A percentile compares a stretch with the other conserved stretches of the same genome.
phyloP scores from a whole-genome alignment of 2,797 vertebrate species.

The Chloroceryle inda region DNA sequence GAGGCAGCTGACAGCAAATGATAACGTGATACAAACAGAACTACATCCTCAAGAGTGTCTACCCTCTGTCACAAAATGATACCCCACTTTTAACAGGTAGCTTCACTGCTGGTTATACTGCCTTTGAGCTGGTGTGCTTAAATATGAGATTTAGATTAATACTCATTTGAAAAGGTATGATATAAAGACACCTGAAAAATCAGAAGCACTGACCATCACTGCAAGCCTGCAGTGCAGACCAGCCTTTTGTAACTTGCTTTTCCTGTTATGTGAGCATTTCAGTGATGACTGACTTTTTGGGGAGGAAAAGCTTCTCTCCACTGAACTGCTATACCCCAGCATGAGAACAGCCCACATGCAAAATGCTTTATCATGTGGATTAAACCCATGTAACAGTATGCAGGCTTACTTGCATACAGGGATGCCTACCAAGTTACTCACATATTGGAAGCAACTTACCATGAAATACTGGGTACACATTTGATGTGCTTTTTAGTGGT shows the following conservation, averaged over 20 bases:
- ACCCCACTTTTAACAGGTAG: background rate
- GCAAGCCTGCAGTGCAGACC: background rate
- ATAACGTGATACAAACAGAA: background rate
- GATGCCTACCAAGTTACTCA: background rate
- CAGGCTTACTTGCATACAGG: background rate
- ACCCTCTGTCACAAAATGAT: background rate
- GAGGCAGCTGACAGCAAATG: background rate
- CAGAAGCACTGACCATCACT: background rate
- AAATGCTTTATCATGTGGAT: background rate
- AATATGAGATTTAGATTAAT: background rate
- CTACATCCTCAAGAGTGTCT: background rate
- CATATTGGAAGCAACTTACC: background rate
- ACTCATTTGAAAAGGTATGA: background rate
- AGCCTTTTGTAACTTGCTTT: background rate
- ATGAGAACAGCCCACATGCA: background rate
- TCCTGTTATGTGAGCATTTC: background rate
- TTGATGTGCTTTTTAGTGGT: background rate
- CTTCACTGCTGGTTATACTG: background rate
- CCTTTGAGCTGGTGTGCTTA: background rate
- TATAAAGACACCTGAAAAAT: background rate
- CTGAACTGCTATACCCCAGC: rapidly evolving
- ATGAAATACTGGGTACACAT: rapidly evolving
- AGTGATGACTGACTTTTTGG: background rate
- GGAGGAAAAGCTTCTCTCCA: background rate
- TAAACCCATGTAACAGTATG: background rate